Percentiles rank a stretch among this genome's conserved stretches.
Evolutionary conservation across 1,140 invertebrate species (phyloP).

Genomic region (Scaptomyza hsui): DNA sequence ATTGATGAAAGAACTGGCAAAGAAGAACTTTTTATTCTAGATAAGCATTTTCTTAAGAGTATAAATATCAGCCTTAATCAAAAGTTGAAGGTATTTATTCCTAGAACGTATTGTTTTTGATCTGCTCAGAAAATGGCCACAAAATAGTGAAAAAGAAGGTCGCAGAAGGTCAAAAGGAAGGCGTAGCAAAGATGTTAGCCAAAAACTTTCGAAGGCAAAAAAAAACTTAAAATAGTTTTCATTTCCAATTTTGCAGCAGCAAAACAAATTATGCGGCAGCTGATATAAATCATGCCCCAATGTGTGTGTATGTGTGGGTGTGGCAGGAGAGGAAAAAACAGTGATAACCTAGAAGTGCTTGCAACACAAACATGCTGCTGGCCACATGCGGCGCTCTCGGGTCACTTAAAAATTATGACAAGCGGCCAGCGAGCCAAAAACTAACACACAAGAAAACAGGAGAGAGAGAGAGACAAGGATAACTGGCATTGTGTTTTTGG

Average conservation of each 20-base stretch:
- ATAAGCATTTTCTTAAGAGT: too few relatives aligned
- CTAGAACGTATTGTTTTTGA: too few relatives aligned
- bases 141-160: too few relatives aligned
- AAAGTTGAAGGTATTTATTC: too few relatives aligned
- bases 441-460: constrained; percentile 6
- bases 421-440: constrained; percentile 52
- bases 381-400: constrained; percentile 63
- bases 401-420: constrained; percentile 79
- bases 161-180: not conserved
- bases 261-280: constrained; percentile 58
- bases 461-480: not conserved
- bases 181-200: not conserved
- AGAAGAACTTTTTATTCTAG: not conserved
- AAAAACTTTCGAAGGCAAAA: not conserved
- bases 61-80: too few relatives aligned
- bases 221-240: constrained; percentile 12
- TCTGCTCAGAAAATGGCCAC: too few relatives aligned
- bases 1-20: not conserved
- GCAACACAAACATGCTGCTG: constrained; percentile 6
- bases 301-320: constrained; percentile 10
- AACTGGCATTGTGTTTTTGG: constrained; percentile 16
- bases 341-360: constrained; percentile 1
- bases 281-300: constrained; percentile 60
- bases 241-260: constrained; percentile 6
- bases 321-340: constrained; percentile 2